These are phyloP conservation scores for Andrena dorsata DNA, from an alignment of 2,888 invertebrate species.

Conservation along the genomic window DNA sequence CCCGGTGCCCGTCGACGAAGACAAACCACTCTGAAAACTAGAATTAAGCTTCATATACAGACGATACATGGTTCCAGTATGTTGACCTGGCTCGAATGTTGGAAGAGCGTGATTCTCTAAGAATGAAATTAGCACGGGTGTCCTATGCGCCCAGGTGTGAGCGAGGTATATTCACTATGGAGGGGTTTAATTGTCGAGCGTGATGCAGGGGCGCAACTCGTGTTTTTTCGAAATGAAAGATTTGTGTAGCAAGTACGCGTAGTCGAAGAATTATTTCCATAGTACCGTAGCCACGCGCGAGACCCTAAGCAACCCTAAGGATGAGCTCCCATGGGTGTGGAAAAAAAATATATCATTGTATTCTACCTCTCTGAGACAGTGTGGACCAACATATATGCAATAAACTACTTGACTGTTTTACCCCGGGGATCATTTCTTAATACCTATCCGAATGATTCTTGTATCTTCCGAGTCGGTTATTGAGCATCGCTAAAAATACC, in stretches of 20 bases:
- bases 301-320: conserved; percentile 18
- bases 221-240: not conserved
- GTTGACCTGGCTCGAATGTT: not conserved
- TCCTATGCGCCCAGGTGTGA: too few species aligned
- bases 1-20: conserved; percentile 82
- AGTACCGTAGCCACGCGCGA: conserved; percentile 27
- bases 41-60: not conserved
- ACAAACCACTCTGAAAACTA: conserved; percentile 70
- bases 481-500: conserved; percentile 16
- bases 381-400: conserved; percentile 44
- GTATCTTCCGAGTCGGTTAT: not conserved
- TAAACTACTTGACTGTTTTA: conserved; percentile 55
- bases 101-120: not conserved
- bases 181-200: too few species aligned
- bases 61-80: conserved; percentile 11
- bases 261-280: conserved; percentile 43
- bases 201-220: not conserved
- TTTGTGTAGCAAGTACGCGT: conserved; percentile 18
- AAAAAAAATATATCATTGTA: conserved; percentile 28
- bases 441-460: not conserved
- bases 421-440: not conserved
- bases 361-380: conserved; percentile 45
- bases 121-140: not conserved
- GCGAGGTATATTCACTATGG: too few species aligned
- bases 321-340: conserved; percentile 7